phyloP scores from a whole-genome alignment of 2,888 invertebrate species.

The Tenodera sinensis region DNA sequence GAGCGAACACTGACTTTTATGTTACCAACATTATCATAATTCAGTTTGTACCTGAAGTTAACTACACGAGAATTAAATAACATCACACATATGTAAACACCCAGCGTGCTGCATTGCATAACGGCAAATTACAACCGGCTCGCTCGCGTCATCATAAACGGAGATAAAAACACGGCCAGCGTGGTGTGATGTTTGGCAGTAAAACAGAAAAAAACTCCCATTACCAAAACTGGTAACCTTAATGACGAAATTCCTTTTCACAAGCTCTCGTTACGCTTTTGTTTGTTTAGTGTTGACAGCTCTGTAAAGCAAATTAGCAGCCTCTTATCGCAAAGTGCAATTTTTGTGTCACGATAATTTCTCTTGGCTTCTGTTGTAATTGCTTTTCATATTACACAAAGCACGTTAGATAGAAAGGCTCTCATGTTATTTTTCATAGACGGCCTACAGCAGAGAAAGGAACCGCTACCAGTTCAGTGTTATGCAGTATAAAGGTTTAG shows the following conservation, averaged over 20 bases:
- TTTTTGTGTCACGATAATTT: not conserved
- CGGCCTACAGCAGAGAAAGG: too few relatives aligned
- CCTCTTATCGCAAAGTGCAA: not conserved
- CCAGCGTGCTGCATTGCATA: not conserved
- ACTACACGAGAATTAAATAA: not conserved
- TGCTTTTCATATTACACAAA: not conserved
- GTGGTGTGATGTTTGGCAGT: not conserved
- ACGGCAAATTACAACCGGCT: not conserved
- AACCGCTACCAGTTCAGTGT: too few relatives aligned
- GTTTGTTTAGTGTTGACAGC: not conserved
- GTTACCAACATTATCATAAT: too few relatives aligned
- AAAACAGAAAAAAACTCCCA: not conserved
- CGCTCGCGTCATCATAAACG: not conserved
- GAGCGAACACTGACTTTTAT: too few relatives aligned
- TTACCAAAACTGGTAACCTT: not conserved
- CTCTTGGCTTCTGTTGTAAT: not conserved
- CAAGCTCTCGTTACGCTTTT: not conserved
- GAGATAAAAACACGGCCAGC: not conserved
- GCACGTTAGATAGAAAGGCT: not conserved
- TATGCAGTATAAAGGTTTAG: too few relatives aligned
- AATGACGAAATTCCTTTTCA: not conserved
- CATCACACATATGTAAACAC: not conserved
- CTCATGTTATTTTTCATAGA: not conserved
- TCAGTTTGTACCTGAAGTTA: too few relatives aligned
- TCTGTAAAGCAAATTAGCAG: not conserved